A percentile compares a stretch with the other conserved stretches of the same genome.
phyloP scores from a whole-genome alignment of 2,888 invertebrate species.

The Hoplodrina ambigua region DNA sequence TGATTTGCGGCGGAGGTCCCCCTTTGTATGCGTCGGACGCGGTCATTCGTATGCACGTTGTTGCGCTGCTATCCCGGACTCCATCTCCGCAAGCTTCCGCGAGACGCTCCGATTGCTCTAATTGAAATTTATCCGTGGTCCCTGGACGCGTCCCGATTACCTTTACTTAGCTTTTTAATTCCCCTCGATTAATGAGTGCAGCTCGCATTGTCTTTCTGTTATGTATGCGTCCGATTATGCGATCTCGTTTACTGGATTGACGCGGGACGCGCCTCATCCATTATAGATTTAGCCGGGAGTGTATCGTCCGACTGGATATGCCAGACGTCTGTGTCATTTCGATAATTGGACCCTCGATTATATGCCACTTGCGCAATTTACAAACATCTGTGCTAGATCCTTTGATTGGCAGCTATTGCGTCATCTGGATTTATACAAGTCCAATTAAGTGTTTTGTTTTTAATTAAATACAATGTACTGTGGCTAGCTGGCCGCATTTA shows the following conservation, averaged over 20 bases:
- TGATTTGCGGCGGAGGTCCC: slow-evolving; percentile 87
- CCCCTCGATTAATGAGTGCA: slow-evolving; percentile 80
- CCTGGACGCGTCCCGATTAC: slow-evolving; percentile 70
- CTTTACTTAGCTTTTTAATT: slow-evolving; percentile 71
- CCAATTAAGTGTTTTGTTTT: slow-evolving; percentile 81
- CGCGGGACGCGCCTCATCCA: slow-evolving; percentile 88
- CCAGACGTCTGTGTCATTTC: slow-evolving; percentile 85
- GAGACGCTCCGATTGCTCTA: slow-evolving; percentile 84
- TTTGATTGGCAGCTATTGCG: slow-evolving; percentile 84
- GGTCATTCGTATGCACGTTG: slow-evolving; percentile 79
- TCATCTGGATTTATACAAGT: slow-evolving; percentile 80
- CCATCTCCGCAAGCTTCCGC: slow-evolving; percentile 84
- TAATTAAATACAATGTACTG: slow-evolving; percentile 71
- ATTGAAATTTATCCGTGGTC: slow-evolving; percentile 85
- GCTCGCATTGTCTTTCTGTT: slow-evolving; percentile 74
- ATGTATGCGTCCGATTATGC: slow-evolving; percentile 84
- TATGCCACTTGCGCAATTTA: slow-evolving; percentile 82
- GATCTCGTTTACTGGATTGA: slow-evolving; percentile 87
- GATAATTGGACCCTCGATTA: slow-evolving; percentile 85
- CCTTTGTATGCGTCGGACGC: slow-evolving; percentile 84
- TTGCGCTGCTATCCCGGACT: slow-evolving; percentile 77
- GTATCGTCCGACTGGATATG: slow-evolving; percentile 77
- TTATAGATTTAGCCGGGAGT: slow-evolving; percentile 87
- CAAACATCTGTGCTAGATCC: slow-evolving; percentile 84
- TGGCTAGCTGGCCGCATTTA: slow-evolving; percentile 50